Evolutionary conservation across 2,888 invertebrate genomes (phyloP).

Genomic region (Euzetes globulus): DNA sequence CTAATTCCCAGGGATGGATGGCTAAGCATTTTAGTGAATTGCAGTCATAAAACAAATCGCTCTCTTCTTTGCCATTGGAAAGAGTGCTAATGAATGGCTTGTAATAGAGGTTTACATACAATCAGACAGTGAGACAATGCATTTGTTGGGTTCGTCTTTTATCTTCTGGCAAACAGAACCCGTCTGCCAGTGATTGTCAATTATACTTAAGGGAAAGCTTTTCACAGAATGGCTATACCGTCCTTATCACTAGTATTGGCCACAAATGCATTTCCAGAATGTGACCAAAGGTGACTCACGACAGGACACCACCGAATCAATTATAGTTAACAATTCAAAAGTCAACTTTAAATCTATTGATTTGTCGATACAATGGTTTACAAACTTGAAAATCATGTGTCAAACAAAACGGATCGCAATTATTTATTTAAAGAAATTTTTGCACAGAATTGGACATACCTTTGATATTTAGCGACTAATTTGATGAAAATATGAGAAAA

Average conservation of each 20-base stretch:
- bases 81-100: slow-evolving; percentile 20
- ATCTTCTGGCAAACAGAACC: neutral
- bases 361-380: neutral
- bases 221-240: neutral
- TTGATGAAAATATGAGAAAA: neutral
- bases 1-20: slow-evolving; percentile 19
- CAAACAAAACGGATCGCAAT: slow-evolving; percentile 1
- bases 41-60: slow-evolving; percentile 18
- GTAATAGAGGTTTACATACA: slow-evolving; percentile 22
- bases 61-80: neutral
- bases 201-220: slow-evolving; percentile 9
- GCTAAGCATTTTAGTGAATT: neutral
- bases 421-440: slow-evolving; percentile 4
- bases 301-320: slow-evolving; percentile 7
- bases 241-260: neutral
- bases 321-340: slow-evolving; percentile 19
- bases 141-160: neutral
- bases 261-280: slow-evolving; percentile 4
- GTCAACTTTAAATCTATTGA: neutral
- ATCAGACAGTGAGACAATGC: neutral
- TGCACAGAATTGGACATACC: neutral
- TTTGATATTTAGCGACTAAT: slow-evolving; percentile 5
- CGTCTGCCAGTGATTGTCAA: slow-evolving; percentile 6
- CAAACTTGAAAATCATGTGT: slow-evolving; percentile 20
- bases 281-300: neutral